Base-by-base conservation (phyloP, 1,140 invertebrate species). In the Drosophila nasuta region DNA sequence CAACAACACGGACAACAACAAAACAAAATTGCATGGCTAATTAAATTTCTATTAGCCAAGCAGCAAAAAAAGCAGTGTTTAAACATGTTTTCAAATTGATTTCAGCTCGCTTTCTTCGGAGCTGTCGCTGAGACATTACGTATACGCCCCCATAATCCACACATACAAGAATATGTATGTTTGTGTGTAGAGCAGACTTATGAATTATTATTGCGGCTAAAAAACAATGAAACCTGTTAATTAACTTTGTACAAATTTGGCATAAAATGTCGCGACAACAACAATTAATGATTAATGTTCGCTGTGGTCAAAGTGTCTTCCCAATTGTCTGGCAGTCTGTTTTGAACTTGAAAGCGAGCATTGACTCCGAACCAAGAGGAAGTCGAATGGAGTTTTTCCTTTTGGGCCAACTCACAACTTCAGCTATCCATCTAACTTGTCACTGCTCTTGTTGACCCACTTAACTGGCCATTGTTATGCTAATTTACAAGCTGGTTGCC, bases 241-340 rank as follows among this genome's bases (percentile, higher is more conserved):
- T 87, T 82, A 87, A 82, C 69, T 88, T 70, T 87, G 83, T 45
- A 72, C 82, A 82, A 87, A 82, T 87, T 87, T 87, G 83, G 83
- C 76, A 77, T 56, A 70, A 87, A 72, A 63, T 86, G 70, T 85
- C 69, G 81, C 81, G 77, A 74, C 81, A 65, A 65, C 28, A 56
- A 51, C 54, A 77, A 46, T 64, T 41, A 25, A 75, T 86, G 83
- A 87, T 87, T 81, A 87, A 87, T 86, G 82, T 56, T 70, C 51
- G 8, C 20, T 33, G 45, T 33, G 54, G 64, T 70, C 48, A 64
- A 75, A 75, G 73, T 62, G 60, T 52, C 69, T 77, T 65, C 30
- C 30, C 51, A 69, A 60, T 72, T 69, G 56, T 68, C 45, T 51
- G 58, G 45, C 48, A 25, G 38, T 20, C 28, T 63, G 76, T 58